Evolutionary conservation across 2,888 invertebrate species (phyloP), one percentile per base, ranked within the genome.

Genomic region (Tiliacea aurago): DNA sequence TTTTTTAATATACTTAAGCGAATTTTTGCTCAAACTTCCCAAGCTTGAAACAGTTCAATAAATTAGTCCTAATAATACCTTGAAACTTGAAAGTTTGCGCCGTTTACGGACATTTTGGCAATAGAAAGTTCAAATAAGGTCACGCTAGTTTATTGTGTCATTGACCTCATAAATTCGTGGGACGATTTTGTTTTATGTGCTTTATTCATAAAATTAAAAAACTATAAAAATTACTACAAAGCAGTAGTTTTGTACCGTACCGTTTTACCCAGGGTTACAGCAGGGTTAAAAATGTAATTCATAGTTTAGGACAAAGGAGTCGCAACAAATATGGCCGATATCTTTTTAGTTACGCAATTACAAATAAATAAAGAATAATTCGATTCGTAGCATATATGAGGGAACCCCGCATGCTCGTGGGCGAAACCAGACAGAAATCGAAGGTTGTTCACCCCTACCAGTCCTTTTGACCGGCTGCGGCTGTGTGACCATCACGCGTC

Each of bases 381-480:
- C 83, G 80, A 86, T 88, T 89, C 87, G 85, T 84, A 89, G 88
- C 86, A 89, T 75, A 85, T 74, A 86, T 82, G 90, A 87, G 89
- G 89, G 68, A 78, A 83, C 81, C 81, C 87, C 86, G 87, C 85
- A 85, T 90, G 88, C 83, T 91, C 80, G 93, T 93, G 88, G 92
- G 92, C 93, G 93, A 92, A 89, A 86, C 92, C 88, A 90, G 89
- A 89, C 91, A 86, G 90, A 91, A 88, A 90, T 87, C 88, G 91
- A 91, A 96, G 96, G 95, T 95, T 95, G 92, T 95, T 96, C 93
- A 96, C 96, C 96, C 96, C 96, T 95, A 94, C 96, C 95, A 94
- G 93, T 93, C 93, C 91, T 93, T 93, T 92, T 91, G 90, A 91
- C 90, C 90, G 92, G 92, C 90, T 89, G 89, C 91, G 92, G 92